Evolutionary conservation across 2,113 vertebrate genomes (phyloP), one percentile per base, ranked within the genome.

Genomic region (Plecotus auritus): DNA sequence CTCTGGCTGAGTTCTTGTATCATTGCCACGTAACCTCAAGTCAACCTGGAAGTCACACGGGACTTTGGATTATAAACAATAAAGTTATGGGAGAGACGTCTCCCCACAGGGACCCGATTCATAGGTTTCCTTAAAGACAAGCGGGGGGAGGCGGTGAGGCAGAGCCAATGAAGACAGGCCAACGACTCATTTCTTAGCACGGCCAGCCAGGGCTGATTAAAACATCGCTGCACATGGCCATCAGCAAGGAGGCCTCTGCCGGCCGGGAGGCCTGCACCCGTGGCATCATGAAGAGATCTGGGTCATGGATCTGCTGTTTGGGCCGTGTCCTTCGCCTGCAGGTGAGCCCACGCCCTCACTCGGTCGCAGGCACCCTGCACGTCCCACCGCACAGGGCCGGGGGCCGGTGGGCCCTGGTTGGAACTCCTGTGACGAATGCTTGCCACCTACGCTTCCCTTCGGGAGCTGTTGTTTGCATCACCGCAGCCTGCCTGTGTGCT

Each of bases 341-440:
- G 91, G 97, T 1, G 28, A 51, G 73, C 85, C 22, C 1, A 5
- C 12, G 16, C 90, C 64, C 90, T 88, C 42, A 2, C 97, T 98
- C 98, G 98, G 98, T 98, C 96, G 35, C 87, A 93, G 84, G 80
- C 96, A 32, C 97, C 95, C 96, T 95, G 77, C 97, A 95, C 87
- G 90, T 69, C 95, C 96, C 92, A 40, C 85, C 94, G 84, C 96
- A 97, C 98, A 97, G 96, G 97, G 22, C 88, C 81, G 88, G 91
- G 97, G 97, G 98, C 97, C 98, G 97, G 97, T 98, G 97, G 98
- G 94, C 97, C 97, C 97, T 94, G 96, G 97, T 98, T 98, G 98
- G 98, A 98, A 98, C 98, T 98, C 98, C 97, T 97, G 97, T 98
- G 98, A 98, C 97, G 98, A 98, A 98, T 98, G 97, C 97, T 98